Percentiles rank a stretch among this genome's conserved stretches.
These are phyloP conservation scores for Plecotus auritus DNA, from an alignment of 2,113 vertebrate genomes.

Conservation along the genomic window DNA sequence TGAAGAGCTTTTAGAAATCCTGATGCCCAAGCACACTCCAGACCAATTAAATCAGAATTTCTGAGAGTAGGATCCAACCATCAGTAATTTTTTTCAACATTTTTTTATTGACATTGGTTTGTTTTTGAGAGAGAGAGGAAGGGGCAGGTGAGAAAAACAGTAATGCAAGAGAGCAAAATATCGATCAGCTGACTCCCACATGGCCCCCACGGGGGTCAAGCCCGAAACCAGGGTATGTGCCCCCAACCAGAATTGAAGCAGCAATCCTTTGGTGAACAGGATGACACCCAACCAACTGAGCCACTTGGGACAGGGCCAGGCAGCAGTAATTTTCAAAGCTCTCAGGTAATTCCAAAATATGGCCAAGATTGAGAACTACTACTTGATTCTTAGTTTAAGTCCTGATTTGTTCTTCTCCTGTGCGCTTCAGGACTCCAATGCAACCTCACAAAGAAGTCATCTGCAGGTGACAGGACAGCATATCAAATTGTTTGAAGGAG, in stretches of 20 bases:
- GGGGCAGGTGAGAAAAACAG: not conserved
- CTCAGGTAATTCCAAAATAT: not conserved
- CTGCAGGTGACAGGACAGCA: not conserved
- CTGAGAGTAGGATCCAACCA: not conserved
- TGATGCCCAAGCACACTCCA: not conserved
- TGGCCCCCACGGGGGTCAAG: too few species aligned
- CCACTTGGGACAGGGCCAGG: not conserved
- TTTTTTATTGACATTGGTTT: not conserved
- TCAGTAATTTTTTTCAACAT: not conserved
- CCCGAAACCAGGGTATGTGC: not conserved
- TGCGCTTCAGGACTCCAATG: not conserved
- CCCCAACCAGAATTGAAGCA: not conserved
- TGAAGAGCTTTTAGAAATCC: slow-evolving; percentile 43
- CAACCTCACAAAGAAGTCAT: slow-evolving; percentile 20
- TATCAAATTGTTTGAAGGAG: not conserved
- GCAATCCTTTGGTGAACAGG: not conserved
- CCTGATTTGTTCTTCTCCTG: not conserved
- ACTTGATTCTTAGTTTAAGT: not conserved
- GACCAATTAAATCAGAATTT: slow-evolving; percentile 26
- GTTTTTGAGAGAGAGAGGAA: not conserved
- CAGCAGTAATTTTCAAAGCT: slow-evolving; percentile 8
- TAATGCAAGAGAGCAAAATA: not conserved
- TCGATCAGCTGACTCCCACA: not conserved
- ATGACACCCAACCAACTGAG: not conserved
- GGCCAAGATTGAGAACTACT: not conserved